A percentile compares a stretch with the other conserved stretches of the same genome.
Evolutionary conservation across 2,888 invertebrate species (phyloP).

Genomic region (Dasysyrphus tricinctus): DNA sequence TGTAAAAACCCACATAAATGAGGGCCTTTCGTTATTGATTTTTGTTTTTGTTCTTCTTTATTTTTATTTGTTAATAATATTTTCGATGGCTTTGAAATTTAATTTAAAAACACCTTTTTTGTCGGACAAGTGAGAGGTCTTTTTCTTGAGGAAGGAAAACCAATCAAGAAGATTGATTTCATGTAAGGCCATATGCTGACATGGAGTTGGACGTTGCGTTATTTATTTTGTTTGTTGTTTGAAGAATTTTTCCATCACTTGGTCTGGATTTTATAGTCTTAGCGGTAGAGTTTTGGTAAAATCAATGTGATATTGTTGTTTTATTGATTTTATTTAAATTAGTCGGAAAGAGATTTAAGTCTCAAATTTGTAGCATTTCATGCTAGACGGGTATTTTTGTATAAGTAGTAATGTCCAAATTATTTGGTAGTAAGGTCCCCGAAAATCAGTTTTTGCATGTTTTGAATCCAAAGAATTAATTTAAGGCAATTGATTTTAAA

Average conservation of each 20-base stretch:
- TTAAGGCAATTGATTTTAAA: too few relatives aligned
- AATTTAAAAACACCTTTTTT: slow-evolving; percentile 27
- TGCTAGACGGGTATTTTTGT: too few relatives aligned
- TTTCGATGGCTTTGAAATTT: slow-evolving; percentile 9
- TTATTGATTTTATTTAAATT: too few relatives aligned
- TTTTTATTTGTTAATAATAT: neutral
- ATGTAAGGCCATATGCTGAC: slow-evolving; percentile 33
- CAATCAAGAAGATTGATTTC: slow-evolving; percentile 20
- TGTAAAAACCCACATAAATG: neutral
- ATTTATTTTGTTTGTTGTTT: neutral
- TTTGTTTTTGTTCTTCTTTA: neutral
- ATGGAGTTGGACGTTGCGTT: slow-evolving; percentile 1
- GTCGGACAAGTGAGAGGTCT: neutral
- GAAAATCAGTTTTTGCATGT: too few relatives aligned
- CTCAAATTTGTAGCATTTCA: too few relatives aligned
- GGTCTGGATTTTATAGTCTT: neutral
- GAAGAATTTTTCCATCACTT: neutral
- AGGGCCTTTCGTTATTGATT: neutral
- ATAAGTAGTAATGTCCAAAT: too few relatives aligned
- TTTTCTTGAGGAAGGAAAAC: slow-evolving; percentile 5
- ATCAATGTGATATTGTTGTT: too few relatives aligned
- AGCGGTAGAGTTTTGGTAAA: neutral
- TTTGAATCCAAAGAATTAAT: too few relatives aligned
- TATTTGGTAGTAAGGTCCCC: too few relatives aligned
- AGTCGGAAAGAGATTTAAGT: too few relatives aligned